Conservation (phyloP, 2,888 invertebrate genomes). For the Corythucha ciliata region DNA sequence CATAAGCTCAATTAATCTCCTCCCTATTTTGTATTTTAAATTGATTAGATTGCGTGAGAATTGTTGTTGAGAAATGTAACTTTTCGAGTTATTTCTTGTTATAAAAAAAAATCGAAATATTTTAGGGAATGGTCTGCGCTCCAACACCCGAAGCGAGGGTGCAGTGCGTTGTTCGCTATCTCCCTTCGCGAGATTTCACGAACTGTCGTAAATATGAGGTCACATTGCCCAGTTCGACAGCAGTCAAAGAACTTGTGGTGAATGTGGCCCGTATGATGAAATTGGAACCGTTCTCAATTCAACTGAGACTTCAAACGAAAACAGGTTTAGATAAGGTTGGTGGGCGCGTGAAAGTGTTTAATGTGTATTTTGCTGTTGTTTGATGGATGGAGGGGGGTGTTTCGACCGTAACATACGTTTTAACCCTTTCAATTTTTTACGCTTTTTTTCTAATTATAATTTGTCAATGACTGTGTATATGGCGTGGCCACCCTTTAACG, state of each 20-base stretch:
- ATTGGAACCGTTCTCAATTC: constrained; percentile 44
- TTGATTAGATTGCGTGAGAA: too few species aligned
- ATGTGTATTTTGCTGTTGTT: neutral
- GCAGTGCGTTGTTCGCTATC: constrained; percentile 42
- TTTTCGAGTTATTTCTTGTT: neutral
- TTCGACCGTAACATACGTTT: neutral
- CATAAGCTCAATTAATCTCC: too few species aligned
- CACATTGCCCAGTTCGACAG: constrained; percentile 42
- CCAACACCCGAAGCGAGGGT: constrained; percentile 33
- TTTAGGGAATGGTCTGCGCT: constrained; percentile 46
- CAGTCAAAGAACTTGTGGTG: constrained; percentile 43
- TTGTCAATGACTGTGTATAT: too few species aligned
- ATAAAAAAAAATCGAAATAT: constrained; percentile 23
- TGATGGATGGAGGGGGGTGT: neutral
- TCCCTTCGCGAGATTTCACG: constrained; percentile 38
- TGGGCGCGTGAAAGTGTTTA: neutral
- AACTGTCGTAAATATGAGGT: constrained; percentile 37
- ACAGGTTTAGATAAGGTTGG: neutral
- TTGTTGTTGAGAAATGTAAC: neutral
- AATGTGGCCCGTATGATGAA: constrained; percentile 45
- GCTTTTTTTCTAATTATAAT: neutral
- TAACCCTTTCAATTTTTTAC: neutral
- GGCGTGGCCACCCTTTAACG: too few species aligned
- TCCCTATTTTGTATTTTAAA: too few species aligned
- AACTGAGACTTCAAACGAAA: constrained; percentile 40